phyloP scores from a whole-genome alignment of 2,888 invertebrate species.

The Drosophila kanekoi region DNA sequence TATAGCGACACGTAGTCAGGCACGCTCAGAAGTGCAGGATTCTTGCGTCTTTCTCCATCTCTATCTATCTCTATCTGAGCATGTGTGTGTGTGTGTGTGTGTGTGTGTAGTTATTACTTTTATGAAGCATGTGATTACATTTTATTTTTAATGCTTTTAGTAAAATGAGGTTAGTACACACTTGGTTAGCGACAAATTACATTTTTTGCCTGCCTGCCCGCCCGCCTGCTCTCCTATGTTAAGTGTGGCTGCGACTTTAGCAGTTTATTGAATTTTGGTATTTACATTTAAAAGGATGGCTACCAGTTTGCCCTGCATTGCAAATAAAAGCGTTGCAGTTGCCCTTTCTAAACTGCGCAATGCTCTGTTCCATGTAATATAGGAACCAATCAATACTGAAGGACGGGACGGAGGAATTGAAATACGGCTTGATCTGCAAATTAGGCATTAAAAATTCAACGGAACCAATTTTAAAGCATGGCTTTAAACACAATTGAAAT shows the following conservation, averaged over 20 bases:
- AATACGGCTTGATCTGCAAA: no score
- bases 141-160: conserved; percentile 81
- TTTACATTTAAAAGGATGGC: conserved; percentile 27
- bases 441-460: no score
- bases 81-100: conserved; percentile 37
- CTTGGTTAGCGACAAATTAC: conserved; percentile 81
- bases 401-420: no score
- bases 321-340: background rate
- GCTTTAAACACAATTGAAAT: no score
- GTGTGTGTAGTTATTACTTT: conserved; percentile 80
- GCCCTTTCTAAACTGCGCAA: background rate
- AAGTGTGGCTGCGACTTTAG: conserved; percentile 12
- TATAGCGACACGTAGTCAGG: conserved; percentile 75
- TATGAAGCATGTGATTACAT: conserved; percentile 82
- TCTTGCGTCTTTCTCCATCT: conserved; percentile 23
- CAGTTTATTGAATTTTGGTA: conserved; percentile 51
- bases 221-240: background rate
- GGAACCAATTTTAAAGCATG: no score
- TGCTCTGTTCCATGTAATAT: background rate
- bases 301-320: conserved; percentile 14
- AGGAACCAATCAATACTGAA: no score
- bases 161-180: conserved; percentile 81
- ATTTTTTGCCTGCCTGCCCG: conserved; percentile 41
- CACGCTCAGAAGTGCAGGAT: conserved; percentile 73
- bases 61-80: conserved; percentile 6